phyloP scores from a whole-genome alignment of 2,888 invertebrate genomes.

The Drosophila glabriapex region DNA sequence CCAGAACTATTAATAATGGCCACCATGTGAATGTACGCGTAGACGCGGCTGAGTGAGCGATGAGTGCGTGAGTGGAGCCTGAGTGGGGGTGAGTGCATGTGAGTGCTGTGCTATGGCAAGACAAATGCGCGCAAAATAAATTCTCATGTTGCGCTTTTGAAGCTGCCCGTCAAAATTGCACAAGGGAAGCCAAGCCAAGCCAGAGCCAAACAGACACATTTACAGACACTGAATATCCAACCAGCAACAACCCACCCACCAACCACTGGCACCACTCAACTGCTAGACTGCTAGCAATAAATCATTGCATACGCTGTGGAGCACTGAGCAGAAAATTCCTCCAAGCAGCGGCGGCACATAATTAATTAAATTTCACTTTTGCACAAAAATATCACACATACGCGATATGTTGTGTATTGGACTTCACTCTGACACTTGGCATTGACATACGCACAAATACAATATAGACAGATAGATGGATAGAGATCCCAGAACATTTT shows the following conservation, averaged over 20 bases:
- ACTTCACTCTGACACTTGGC: slow-evolving; percentile 55
- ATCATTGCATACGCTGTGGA: slow-evolving; percentile 70
- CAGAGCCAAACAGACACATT: slow-evolving; percentile 14
- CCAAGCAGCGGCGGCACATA: slow-evolving; percentile 50
- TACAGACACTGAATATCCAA: background rate
- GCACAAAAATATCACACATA: slow-evolving; percentile 64
- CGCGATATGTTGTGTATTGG: slow-evolving; percentile 35
- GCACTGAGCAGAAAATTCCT: slow-evolving; percentile 25
- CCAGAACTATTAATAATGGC: slow-evolving; percentile 78
- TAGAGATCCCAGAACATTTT: slow-evolving; percentile 67
- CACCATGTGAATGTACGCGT: slow-evolving; percentile 37
- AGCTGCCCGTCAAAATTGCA: slow-evolving; percentile 73
- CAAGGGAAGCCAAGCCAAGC: slow-evolving; percentile 26
- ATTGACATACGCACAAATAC: slow-evolving; percentile 73
- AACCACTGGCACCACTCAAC: slow-evolving; percentile 1
- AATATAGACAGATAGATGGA: slow-evolving; percentile 37
- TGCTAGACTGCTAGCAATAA: slow-evolving; percentile 51
- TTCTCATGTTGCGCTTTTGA: slow-evolving; percentile 79
- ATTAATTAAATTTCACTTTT: slow-evolving; percentile 76
- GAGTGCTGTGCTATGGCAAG: slow-evolving; percentile 54
- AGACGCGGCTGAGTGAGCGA: slow-evolving; percentile 26
- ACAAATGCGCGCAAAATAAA: slow-evolving; percentile 78
- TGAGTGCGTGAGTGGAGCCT: slow-evolving; percentile 18
- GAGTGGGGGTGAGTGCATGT: slow-evolving; percentile 41
- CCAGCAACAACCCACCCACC: background rate